A percentile compares a stretch with the other conserved stretches of the same genome.
These are phyloP conservation scores for Catharus fuscescens DNA, from an alignment of 2,113 vertebrate genomes.

Conservation along the genomic window DNA sequence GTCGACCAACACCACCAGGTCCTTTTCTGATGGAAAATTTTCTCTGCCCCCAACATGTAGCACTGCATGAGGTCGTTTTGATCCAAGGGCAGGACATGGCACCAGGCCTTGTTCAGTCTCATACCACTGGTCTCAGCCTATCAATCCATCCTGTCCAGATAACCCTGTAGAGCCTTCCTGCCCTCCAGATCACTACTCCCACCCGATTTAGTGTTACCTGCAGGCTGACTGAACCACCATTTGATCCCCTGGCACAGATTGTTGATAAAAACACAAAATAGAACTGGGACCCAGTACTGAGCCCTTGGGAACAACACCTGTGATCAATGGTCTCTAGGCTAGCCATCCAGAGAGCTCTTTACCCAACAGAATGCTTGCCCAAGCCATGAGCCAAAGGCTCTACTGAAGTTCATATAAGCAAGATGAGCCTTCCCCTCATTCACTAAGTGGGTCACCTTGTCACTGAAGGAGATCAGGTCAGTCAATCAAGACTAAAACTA, in stretches of 20 bases:
- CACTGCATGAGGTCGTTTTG: neutral
- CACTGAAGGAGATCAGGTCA: neutral
- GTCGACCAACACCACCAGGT: accelerated
- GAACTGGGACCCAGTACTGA: neutral
- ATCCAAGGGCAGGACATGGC: neutral
- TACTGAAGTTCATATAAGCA: neutral
- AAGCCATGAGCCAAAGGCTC: neutral
- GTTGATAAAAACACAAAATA: neutral
- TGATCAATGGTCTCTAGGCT: neutral
- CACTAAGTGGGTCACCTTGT: neutral
- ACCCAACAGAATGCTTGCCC: neutral
- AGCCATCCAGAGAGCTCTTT: neutral
- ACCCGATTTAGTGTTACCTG: neutral
- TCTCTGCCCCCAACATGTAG: neutral
- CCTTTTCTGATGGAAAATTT: too few species aligned
- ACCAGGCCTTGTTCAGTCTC: neutral
- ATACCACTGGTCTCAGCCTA: neutral
- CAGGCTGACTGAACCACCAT: neutral
- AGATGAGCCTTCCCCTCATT: neutral
- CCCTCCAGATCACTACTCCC: neutral
- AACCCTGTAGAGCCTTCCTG: neutral
- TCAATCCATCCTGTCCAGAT: neutral
- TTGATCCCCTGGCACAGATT: neutral
- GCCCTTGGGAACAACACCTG: neutral
- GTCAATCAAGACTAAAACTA: neutral